phyloP scores from a whole-genome alignment of 2,888 invertebrate species.

The Aelia acuminata region DNA sequence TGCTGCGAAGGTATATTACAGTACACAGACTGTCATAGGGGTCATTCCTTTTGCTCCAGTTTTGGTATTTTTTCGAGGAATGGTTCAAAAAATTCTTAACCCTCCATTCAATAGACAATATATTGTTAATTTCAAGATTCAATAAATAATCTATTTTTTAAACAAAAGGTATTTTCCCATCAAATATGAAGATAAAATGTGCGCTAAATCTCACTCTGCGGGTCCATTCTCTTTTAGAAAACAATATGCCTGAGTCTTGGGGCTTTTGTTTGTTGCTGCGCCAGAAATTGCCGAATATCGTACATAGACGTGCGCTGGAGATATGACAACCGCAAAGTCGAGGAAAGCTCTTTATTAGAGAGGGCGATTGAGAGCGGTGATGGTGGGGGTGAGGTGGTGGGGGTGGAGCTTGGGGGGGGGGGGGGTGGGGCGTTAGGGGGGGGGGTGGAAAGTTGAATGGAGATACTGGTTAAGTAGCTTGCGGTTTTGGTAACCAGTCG shows the following conservation, averaged over 20 bases:
- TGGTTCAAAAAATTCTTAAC: background rate
- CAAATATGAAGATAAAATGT: background rate
- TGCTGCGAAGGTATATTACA: too few relatives aligned
- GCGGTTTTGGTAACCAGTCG: slow-evolving; percentile 3
- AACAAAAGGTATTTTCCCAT: background rate
- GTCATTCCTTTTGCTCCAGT: too few relatives aligned
- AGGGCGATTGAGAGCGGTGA: background rate
- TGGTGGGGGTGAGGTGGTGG: background rate
- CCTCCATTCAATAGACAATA: background rate
- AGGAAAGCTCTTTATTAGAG: slow-evolving; percentile 40
- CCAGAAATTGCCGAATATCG: background rate
- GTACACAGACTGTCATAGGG: too few relatives aligned
- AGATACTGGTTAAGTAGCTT: slow-evolving; percentile 8
- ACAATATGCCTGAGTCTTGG: background rate
- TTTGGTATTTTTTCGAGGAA: background rate
- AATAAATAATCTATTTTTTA: background rate
- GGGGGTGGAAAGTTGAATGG: background rate
- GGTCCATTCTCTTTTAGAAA: background rate
- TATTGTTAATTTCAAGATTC: background rate
- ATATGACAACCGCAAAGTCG: slow-evolving; percentile 13
- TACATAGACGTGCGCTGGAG: background rate
- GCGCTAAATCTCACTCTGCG: background rate
- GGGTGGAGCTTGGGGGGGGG: background rate
- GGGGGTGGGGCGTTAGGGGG: background rate
- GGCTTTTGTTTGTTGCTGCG: background rate